Percentiles rank a stretch among this genome's conserved stretches.
Evolutionary conservation across 2,888 invertebrate genomes (phyloP).

Genomic region (Brachyopa scutellaris): DNA sequence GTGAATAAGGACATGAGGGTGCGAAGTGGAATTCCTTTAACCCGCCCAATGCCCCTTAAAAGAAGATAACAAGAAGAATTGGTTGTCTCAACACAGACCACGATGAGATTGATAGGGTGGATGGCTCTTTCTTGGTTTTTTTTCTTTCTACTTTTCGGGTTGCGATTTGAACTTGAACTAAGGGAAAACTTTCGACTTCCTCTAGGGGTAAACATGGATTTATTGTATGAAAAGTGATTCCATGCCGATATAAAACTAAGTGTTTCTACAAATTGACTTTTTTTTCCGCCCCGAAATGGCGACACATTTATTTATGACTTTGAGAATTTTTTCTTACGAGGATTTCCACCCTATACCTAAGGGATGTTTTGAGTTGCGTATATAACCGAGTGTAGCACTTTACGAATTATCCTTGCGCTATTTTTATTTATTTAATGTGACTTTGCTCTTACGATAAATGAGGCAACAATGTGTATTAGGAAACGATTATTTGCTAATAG

Average conservation of each 20-base stretch:
- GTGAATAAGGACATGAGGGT: constrained; percentile 59
- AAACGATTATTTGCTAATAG: constrained; percentile 63
- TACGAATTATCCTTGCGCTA: constrained; percentile 19
- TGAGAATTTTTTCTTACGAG: constrained; percentile 72
- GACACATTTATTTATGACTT: constrained; percentile 76
- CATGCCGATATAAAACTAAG: constrained; percentile 62
- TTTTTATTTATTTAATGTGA: constrained; percentile 71
- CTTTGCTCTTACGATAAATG: constrained; percentile 55
- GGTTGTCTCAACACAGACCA: constrained; percentile 38
- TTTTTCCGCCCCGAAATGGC: constrained; percentile 67
- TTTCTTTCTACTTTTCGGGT: constrained; percentile 6
- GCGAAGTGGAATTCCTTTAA: constrained; percentile 45
- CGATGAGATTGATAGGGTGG: constrained; percentile 66
- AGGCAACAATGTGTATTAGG: constrained; percentile 40
- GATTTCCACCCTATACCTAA: constrained; percentile 70
- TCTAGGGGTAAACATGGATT: constrained; percentile 56
- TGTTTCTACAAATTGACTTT: constrained; percentile 74
- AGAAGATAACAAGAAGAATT: constrained; percentile 23
- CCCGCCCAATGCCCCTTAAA: neutral
- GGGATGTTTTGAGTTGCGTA: neutral
- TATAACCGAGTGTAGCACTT: constrained; percentile 1
- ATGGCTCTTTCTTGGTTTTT: constrained; percentile 18
- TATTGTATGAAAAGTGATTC: constrained; percentile 50
- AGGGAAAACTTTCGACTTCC: constrained; percentile 41
- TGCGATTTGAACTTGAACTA: constrained; percentile 49